Evolutionary conservation across 2,888 invertebrate genomes (phyloP).

Genomic region (Criorhina ranunculi): DNA sequence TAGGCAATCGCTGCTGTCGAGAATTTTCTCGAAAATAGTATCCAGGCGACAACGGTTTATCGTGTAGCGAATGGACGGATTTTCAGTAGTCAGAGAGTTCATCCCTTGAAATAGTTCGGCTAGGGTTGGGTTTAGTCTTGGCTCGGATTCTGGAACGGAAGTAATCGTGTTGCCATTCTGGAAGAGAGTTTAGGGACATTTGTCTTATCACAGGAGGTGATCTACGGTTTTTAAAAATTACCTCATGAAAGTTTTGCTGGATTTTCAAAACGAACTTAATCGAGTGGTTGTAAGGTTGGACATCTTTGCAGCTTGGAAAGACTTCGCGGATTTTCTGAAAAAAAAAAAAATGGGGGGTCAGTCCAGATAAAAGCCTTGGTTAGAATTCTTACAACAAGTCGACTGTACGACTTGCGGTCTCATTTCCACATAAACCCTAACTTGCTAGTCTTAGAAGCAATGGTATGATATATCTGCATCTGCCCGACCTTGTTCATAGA

Average conservation of each 20-base stretch:
- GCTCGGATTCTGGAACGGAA: conserved; percentile 24
- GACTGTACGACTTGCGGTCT: too few relatives aligned
- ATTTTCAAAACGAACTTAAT: conserved; percentile 82
- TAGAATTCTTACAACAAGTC: too few relatives aligned
- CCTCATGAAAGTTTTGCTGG: conserved; percentile 66
- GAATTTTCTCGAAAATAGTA: conserved; percentile 83
- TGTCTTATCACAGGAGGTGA: neutral
- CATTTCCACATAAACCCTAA: too few relatives aligned
- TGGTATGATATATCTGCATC: too few relatives aligned
- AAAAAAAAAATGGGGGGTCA: too few relatives aligned
- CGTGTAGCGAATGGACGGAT: conserved; percentile 79
- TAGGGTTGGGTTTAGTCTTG: conserved; percentile 68
- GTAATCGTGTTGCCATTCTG: conserved; percentile 47
- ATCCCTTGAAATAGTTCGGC: conserved; percentile 80
- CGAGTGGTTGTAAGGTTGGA: conserved; percentile 82
- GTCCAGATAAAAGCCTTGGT: too few relatives aligned
- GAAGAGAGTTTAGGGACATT: conserved; percentile 3
- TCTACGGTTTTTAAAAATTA: conserved; percentile 61
- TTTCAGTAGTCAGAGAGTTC: conserved; percentile 77
- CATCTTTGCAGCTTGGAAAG: conserved; percentile 80
- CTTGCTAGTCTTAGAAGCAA: too few relatives aligned
- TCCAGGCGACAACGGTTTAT: conserved; percentile 83
- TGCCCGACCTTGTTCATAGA: too few relatives aligned
- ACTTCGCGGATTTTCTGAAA: conserved; percentile 79
- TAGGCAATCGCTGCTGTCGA: conserved; percentile 79